phyloP scores from a whole-genome alignment of 2,888 invertebrate species.

The Amphiduros pacificus region DNA sequence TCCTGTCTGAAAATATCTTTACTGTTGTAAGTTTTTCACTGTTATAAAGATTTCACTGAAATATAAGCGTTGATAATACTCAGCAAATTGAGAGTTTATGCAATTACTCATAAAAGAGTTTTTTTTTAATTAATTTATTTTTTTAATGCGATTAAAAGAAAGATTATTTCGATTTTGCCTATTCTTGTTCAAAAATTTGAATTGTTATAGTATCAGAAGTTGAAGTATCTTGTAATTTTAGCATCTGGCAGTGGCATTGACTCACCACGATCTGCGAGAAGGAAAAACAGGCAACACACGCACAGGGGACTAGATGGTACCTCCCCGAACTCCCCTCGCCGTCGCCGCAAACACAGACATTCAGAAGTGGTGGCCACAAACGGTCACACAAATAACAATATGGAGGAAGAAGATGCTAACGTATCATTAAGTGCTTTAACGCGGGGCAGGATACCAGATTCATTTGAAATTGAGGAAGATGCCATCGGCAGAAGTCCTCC shows the following conservation, averaged over 20 bases:
- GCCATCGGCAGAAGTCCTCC: constrained; percentile 28
- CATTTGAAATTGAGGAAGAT: constrained; percentile 22
- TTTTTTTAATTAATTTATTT: no score
- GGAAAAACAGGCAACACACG: constrained; percentile 7
- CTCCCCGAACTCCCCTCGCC: constrained; percentile 11
- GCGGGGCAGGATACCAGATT: constrained; percentile 20
- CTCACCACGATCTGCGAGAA: constrained; percentile 6
- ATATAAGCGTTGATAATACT: no score
- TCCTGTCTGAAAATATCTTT: no score
- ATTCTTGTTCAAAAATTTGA: no score
- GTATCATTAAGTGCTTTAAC: constrained; percentile 21
- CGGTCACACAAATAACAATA: constrained; percentile 3
- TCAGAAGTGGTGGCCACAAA: background rate
- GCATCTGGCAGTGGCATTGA: constrained; percentile 2
- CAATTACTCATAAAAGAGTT: no score
- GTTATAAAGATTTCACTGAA: no score
- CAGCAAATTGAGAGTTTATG: no score
- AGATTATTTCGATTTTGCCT: no score
- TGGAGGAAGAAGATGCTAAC: background rate
- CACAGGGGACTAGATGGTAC: background rate
- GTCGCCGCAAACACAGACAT: constrained; percentile 15
- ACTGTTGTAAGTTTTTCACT: no score
- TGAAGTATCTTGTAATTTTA: no score
- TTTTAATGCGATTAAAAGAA: no score
- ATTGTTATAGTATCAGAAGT: no score